Percentiles rank a stretch among this genome's conserved stretches.
Evolutionary conservation across 2,797 vertebrate species (phyloP).

Genomic region (Rhinogobio ventralis): DNA sequence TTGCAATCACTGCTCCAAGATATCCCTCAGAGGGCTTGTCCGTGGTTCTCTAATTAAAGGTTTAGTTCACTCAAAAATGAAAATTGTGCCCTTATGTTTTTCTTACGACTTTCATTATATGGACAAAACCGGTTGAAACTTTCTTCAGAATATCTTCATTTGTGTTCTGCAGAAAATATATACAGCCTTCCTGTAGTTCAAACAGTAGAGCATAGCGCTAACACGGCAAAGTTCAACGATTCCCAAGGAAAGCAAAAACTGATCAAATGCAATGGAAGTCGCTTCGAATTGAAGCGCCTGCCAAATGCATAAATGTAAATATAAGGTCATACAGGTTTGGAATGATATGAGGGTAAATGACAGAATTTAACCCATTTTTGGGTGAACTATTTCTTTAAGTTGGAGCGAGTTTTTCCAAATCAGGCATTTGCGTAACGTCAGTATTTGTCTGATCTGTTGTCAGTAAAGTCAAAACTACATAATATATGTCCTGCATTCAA

Average conservation of each 20-base stretch:
- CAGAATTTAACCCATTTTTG: background rate
- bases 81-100: background rate
- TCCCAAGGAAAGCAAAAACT: background rate
- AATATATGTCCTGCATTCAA: background rate
- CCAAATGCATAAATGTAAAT: background rate
- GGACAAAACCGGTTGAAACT: background rate
- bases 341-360: background rate
- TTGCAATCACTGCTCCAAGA: constrained; percentile 18
- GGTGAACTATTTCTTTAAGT: background rate
- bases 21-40: constrained; percentile 19
- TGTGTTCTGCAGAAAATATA: background rate
- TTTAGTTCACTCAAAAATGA: background rate
- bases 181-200: background rate
- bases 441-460: background rate
- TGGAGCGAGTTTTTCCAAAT: background rate
- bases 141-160: background rate
- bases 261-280: background rate
- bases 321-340: background rate
- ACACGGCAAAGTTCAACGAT: background rate
- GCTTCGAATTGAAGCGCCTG: background rate
- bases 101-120: background rate
- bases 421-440: background rate
- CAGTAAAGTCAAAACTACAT: background rate
- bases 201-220: background rate
- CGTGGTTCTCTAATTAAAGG: constrained; percentile 12